A percentile compares a stretch with the other conserved stretches of the same genome.
These are phyloP conservation scores for Equus przewalskii DNA, from an alignment of 2,113 vertebrate species.

Conservation along the genomic window DNA sequence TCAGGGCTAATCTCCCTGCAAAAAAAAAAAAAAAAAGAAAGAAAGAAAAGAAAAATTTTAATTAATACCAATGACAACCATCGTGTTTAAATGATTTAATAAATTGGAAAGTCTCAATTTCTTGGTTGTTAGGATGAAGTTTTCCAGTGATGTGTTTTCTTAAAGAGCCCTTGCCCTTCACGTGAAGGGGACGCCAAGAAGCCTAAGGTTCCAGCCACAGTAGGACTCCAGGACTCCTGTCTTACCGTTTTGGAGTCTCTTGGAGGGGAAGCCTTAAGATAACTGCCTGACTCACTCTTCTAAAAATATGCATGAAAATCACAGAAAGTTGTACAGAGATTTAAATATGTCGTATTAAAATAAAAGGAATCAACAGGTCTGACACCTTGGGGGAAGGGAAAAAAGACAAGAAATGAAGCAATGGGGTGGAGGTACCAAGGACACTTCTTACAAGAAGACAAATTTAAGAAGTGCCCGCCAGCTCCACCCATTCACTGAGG, in stretches of 20 bases:
- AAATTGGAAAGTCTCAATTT: conserved; percentile 55
- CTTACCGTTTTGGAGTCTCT: neutral
- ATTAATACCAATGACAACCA: neutral
- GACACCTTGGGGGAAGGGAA: neutral
- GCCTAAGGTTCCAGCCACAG: neutral
- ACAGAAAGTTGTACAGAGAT: neutral
- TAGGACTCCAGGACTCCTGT: neutral
- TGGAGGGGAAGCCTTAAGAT: neutral
- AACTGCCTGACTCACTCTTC: neutral
- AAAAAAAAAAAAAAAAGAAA: no score
- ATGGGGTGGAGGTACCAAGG: neutral
- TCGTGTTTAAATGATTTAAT: conserved; percentile 28
- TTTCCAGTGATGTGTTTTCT: neutral
- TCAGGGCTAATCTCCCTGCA: no score
- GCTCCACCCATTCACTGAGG: neutral
- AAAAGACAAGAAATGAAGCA: neutral
- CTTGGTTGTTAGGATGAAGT: neutral
- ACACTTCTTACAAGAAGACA: neutral
- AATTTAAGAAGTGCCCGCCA: neutral
- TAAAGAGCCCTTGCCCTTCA: neutral
- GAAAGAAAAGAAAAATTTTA: neutral
- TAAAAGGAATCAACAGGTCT: neutral
- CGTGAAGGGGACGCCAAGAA: neutral
- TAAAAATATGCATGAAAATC: neutral
- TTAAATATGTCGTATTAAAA: neutral